Conservation (phyloP, 2,797 vertebrate species). For the Caiman crocodilus region DNA sequence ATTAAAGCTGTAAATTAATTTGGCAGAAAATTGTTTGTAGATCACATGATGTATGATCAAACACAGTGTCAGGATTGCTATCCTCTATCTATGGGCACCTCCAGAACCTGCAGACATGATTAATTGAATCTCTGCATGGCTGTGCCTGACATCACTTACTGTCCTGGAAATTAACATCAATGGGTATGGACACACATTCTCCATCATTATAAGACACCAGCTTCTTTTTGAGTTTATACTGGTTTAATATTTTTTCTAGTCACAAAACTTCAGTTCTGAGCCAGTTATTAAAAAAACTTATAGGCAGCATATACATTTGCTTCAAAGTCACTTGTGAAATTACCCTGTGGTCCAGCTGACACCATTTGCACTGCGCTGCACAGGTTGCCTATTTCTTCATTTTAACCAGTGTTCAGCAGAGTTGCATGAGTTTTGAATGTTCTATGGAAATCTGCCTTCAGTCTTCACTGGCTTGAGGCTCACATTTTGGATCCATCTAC, state of each 20-base stretch:
- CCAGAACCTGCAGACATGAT: not conserved
- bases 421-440: fast-evolving
- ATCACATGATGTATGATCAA: not conserved
- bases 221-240: not conserved
- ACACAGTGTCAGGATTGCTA: not conserved
- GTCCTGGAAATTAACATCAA: not conserved
- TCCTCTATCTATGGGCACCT: not conserved
- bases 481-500: not conserved
- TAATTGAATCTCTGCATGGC: not conserved
- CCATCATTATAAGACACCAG: not conserved
- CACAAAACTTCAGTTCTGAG: not conserved
- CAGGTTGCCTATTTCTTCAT: fast-evolving
- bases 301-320: not conserved
- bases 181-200: not conserved
- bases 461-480: not conserved
- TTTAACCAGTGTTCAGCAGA: not conserved
- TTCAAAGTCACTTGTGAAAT: not conserved
- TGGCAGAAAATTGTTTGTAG: slow-evolving; percentile 8
- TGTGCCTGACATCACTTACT: not conserved
- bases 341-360: not conserved
- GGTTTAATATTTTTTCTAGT: not conserved
- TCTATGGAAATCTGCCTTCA: not conserved
- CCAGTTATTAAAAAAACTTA: not conserved
- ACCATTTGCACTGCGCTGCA: not conserved
- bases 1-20: not conserved